Percentiles rank a stretch among this genome's conserved stretches.
Conservation (phyloP, 2,797 vertebrate genomes). For the Gambelia wislizenii region DNA sequence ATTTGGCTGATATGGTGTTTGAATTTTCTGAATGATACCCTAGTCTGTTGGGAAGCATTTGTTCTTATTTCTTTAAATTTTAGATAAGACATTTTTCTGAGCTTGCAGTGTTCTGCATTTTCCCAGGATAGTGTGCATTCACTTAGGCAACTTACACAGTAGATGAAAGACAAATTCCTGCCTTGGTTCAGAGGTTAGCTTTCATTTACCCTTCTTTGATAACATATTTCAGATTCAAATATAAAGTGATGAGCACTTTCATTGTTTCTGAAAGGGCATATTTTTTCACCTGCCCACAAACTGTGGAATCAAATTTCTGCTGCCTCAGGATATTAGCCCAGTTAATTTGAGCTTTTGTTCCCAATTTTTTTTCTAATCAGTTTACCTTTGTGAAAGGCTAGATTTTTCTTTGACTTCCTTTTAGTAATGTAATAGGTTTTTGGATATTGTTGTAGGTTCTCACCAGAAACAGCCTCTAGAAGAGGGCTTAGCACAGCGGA, state of each 20-base stretch:
- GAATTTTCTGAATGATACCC: not conserved
- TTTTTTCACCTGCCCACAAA: not conserved
- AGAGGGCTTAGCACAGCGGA: conserved; percentile 98
- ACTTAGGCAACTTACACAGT: not conserved
- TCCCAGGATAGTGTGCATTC: too few relatives aligned
- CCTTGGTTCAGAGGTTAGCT: not conserved
- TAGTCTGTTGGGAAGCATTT: not conserved
- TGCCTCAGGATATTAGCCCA: not conserved
- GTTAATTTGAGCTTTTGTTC: not conserved
- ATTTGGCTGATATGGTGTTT: not conserved
- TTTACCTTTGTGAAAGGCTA: not conserved
- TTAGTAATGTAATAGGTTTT: conserved; percentile 50
- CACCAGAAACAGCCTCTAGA: conserved; percentile 95
- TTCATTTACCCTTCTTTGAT: not conserved
- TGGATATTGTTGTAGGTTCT: conserved; percentile 85
- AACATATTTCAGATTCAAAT: not conserved
- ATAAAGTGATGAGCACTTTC: not conserved
- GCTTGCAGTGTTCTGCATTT: not conserved
- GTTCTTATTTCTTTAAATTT: not conserved
- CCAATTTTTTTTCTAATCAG: not conserved
- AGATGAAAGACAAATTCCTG: not conserved
- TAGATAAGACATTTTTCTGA: not conserved
- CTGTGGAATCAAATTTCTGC: not conserved
- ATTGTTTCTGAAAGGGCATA: not conserved
- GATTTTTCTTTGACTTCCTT: conserved; percentile 32